Conservation (phyloP, 2,113 vertebrate species). For the Taurulus bubalis region DNA sequence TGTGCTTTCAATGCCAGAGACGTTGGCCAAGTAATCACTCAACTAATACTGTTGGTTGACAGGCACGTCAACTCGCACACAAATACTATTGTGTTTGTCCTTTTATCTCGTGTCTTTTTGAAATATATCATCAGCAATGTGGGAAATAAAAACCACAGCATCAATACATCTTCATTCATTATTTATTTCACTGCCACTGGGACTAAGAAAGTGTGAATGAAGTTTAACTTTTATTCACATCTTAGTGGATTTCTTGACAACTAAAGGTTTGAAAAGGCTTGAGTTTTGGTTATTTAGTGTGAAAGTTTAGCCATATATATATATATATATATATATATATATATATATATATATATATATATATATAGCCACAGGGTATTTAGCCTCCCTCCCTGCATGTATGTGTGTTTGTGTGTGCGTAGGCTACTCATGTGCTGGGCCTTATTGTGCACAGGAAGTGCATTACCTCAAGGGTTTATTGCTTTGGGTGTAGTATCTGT, state of each 20-base stretch:
- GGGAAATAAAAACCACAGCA: not conserved
- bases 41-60: conserved; percentile 43
- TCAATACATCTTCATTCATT: conserved; percentile 2
- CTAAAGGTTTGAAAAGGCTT: not conserved
- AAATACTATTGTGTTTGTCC: not conserved
- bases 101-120: conserved; percentile 10
- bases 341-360: too few species aligned
- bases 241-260: not conserved
- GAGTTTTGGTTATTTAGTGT: not conserved
- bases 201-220: not conserved
- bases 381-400: not conserved
- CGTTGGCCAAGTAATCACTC: conserved; percentile 52
- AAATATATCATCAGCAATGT: not conserved
- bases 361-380: too few species aligned
- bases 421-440: not conserved
- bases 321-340: too few species aligned
- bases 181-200: not conserved
- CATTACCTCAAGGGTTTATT: not conserved
- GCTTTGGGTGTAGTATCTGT: not conserved
- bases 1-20: conserved; percentile 61
- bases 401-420: not conserved
- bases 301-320: too few species aligned
- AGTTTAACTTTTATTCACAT: conserved; percentile 9
- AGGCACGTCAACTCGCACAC: conserved; percentile 28
- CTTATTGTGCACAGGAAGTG: not conserved